phyloP scores from a whole-genome alignment of 2,888 invertebrate genomes.

The Gonocerus acuteangulatus region DNA sequence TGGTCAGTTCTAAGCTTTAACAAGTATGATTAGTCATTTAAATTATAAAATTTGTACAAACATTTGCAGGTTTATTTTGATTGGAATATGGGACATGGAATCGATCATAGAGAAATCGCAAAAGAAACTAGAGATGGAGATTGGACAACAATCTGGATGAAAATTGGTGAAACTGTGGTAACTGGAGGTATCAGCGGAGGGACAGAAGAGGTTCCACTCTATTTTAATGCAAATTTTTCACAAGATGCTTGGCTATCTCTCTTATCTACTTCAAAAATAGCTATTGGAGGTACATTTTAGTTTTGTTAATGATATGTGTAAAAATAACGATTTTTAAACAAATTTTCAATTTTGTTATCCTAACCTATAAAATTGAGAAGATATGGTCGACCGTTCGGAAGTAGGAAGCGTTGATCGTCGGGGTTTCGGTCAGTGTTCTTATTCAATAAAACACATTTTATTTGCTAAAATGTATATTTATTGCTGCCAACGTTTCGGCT shows the following conservation, averaged over 20 bases:
- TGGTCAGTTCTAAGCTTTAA: no score
- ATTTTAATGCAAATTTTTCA: constrained; percentile 39
- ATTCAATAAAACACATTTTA: no score
- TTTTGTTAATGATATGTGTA: no score
- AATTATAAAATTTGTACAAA: not conserved
- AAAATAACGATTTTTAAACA: no score
- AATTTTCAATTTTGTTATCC: no score
- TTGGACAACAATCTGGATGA: constrained; percentile 57
- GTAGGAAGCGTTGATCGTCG: no score
- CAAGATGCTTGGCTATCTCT: constrained; percentile 39
- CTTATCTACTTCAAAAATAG: constrained; percentile 35
- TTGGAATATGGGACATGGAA: constrained; percentile 41
- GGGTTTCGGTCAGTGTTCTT: no score
- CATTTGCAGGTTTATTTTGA: constrained; percentile 14
- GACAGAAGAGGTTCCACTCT: constrained; percentile 24
- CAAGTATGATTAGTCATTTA: no score
- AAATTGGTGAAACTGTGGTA: constrained; percentile 45
- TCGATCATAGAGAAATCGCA: constrained; percentile 49
- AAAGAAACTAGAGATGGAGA: constrained; percentile 55
- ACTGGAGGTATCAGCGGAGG: constrained; percentile 37
- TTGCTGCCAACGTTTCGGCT: no score
- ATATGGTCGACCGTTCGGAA: no score
- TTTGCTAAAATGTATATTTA: no score
- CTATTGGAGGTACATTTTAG: constrained; percentile 32
- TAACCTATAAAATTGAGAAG: no score